Conservation (phyloP, 1,140 invertebrate species). For the Euwallacea fornicatus region DNA sequence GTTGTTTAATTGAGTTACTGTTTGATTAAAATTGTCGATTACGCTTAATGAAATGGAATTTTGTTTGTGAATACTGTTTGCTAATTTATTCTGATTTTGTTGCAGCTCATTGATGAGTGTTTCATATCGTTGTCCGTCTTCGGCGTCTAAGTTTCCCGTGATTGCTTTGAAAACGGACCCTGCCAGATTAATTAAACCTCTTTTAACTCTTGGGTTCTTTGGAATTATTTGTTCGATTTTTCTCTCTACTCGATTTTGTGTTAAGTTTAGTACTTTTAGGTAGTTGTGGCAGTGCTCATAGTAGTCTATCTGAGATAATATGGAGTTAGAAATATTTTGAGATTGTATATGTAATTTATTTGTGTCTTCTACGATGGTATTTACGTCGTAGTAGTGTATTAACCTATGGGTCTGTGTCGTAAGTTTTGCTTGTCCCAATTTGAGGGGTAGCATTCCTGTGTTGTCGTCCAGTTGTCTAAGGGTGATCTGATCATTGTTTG, state of each 20-base stretch:
- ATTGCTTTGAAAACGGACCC: constrained; percentile 44
- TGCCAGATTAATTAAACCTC: constrained; percentile 45
- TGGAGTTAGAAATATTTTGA: too few relatives aligned
- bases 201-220: constrained; percentile 39
- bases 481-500: background rate
- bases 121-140: constrained; percentile 41
- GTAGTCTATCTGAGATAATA: too few relatives aligned
- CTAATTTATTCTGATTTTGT: constrained; percentile 20
- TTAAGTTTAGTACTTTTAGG: constrained; percentile 1
- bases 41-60: constrained; percentile 12
- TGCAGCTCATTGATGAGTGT: constrained; percentile 33
- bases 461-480: constrained; percentile 2
- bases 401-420: background rate
- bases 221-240: constrained; percentile 41
- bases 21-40: constrained; percentile 8
- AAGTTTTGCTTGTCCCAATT: constrained; percentile 4
- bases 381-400: background rate
- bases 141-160: constrained; percentile 5
- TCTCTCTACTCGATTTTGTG: constrained; percentile 30
- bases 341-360: too few relatives aligned
- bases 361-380: too few relatives aligned
- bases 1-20: background rate
- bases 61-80: constrained; percentile 8
- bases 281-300: background rate
- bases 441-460: constrained; percentile 3